Percentiles rank a stretch among this genome's conserved stretches.
Evolutionary conservation across 2,113 vertebrate species (phyloP).

Genomic region (Calyptomena viridis): DNA sequence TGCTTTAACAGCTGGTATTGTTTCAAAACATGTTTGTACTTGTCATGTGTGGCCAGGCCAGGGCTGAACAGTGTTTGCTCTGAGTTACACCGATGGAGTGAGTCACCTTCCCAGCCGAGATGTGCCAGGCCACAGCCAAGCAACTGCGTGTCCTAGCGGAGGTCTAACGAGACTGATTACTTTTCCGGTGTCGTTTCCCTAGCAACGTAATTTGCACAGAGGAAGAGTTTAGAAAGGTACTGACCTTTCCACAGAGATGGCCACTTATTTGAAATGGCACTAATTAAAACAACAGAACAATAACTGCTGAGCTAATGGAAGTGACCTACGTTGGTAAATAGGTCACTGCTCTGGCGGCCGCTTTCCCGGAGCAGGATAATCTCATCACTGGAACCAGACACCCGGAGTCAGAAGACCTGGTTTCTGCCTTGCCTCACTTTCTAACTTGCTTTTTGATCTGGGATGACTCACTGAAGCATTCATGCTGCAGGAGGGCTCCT

Average conservation of each 20-base stretch:
- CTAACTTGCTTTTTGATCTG: neutral
- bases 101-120: neutral
- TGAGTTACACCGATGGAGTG: neutral
- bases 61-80: conserved; percentile 35
- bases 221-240: conserved; percentile 12
- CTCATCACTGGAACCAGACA: neutral
- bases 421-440: neutral
- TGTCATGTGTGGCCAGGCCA: neutral
- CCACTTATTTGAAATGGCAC: conserved; percentile 21
- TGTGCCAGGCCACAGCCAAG: conserved; percentile 38
- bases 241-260: conserved; percentile 33
- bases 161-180: conserved; percentile 30
- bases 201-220: conserved; percentile 7
- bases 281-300: conserved; percentile 35
- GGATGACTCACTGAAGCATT: neutral
- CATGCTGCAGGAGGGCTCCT: neutral
- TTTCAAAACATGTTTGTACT: conserved; percentile 18
- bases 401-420: neutral
- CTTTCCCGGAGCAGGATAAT: neutral
- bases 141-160: neutral
- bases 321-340: neutral
- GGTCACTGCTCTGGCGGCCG: neutral
- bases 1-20: neutral
- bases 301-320: conserved; percentile 18
- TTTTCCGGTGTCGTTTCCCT: neutral